Conservation (phyloP, 2,888 invertebrate species). For the Andricus curvator region DNA sequence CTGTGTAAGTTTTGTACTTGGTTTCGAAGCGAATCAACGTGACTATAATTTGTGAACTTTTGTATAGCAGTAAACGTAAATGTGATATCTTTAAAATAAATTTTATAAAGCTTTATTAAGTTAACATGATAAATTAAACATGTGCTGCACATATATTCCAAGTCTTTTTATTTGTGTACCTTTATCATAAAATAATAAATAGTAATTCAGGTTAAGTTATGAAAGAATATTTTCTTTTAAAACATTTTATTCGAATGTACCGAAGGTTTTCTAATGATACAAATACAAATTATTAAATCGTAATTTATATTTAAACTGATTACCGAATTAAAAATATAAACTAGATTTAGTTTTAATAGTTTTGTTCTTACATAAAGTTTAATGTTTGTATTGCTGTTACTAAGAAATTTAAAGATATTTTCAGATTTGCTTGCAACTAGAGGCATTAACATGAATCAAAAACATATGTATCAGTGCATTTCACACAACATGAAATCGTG, state of each 20-base stretch:
- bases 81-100: slow-evolving; percentile 40
- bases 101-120: slow-evolving; percentile 41
- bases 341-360: too few relatives aligned
- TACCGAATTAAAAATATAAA: neutral
- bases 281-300: neutral
- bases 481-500: neutral
- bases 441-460: neutral
- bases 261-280: neutral
- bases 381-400: neutral
- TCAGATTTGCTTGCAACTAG: neutral
- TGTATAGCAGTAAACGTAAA: slow-evolving; percentile 37
- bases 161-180: slow-evolving; percentile 4
- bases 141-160: neutral
- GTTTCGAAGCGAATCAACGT: slow-evolving; percentile 12
- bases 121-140: slow-evolving; percentile 36
- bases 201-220: neutral
- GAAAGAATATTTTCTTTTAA: neutral
- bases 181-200: neutral
- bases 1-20: slow-evolving; percentile 25
- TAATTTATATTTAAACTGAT: neutral
- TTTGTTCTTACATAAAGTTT: neutral
- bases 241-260: slow-evolving; percentile 24
- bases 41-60: slow-evolving; percentile 23
- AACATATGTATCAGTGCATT: neutral
- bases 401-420: neutral